Percentiles rank a stretch among this genome's conserved stretches.
These are phyloP conservation scores for Baronia brevicornis DNA, from an alignment of 2,888 invertebrate species.

Conservation along the genomic window DNA sequence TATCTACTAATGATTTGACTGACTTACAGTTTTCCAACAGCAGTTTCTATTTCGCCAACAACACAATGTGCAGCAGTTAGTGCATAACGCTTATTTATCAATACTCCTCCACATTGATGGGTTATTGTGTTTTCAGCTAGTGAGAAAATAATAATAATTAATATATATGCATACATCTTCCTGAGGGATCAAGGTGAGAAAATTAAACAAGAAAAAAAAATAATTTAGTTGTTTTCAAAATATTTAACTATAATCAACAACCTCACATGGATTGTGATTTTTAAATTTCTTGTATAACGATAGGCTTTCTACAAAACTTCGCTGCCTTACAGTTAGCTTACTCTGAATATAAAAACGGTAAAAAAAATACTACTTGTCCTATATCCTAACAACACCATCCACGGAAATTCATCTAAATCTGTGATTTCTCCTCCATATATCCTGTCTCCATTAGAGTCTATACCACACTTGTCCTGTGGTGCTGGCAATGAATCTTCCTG, in stretches of 20 bases:
- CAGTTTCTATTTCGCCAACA: conserved; percentile 55
- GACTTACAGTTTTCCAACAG: conserved; percentile 75
- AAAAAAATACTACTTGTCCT: conserved; percentile 56
- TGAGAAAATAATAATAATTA: conserved; percentile 4
- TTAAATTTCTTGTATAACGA: too few species aligned
- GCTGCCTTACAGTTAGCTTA: too few species aligned
- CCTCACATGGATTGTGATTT: too few species aligned
- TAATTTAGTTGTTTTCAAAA: too few species aligned
- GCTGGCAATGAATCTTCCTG: conserved; percentile 47
- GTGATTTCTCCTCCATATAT: conserved; percentile 78
- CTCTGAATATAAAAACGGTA: too few species aligned
- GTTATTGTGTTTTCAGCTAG: conserved; percentile 28
- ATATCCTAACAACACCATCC: conserved; percentile 77
- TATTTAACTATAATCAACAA: too few species aligned
- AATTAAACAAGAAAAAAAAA: too few species aligned
- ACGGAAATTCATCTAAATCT: conserved; percentile 79
- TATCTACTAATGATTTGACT: too few species aligned
- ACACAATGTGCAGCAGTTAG: conserved; percentile 80
- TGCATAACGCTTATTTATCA: conserved; percentile 75
- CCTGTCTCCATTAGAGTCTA: conserved; percentile 71
- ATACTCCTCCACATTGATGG: conserved; percentile 78
- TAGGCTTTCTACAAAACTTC: too few species aligned
- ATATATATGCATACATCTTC: background rate
- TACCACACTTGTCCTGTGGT: conserved; percentile 65
- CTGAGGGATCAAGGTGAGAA: too few species aligned